Base-by-base conservation (phyloP, 2,888 invertebrate genomes). In the Nowickia ferox region DNA sequence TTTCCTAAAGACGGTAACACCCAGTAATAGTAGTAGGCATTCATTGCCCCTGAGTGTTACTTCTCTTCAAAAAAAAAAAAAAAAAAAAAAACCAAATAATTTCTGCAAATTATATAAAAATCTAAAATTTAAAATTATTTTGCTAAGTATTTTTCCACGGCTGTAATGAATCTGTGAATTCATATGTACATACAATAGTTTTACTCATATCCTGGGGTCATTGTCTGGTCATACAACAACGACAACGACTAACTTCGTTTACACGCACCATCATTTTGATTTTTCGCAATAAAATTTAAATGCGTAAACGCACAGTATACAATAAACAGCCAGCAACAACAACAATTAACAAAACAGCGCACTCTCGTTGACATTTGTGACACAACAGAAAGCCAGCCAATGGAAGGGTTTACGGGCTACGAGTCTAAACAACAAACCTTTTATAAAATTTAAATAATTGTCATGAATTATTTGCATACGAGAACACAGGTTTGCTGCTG, bases 401-500 rank as follows among this genome's bases (percentile, higher is more conserved):
- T 44, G 77, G 38, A 30, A 51, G 77, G 59, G 42, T 61, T 30
- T 59, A 19, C 30, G 59, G 75, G 0, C n/a, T 51, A 9, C 51
- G 30, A 30, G 30, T 30, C 30, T 30, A 55, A 63, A 51, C 44
- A 59, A 61, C 42, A 68, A 69, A 55, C 55, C 77, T 38, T 66
- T 75, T 68, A 53, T 75, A 75, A 68, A 81, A 75, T 81, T 81
- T 66, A 84, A 66, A 84, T 78, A 84, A 74, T 84, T 84, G 83
- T 84, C 83, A 84, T 84, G 83, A 77, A 74, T 84, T 78, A 84
- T 84, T 72, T 72, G 72, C 57, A 76, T 72, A 59, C 63, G 11
- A 59, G 17, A 30, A 55, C 75, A 79, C 63, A 79, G 19, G 57
- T 48, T 51, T 30, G 6, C 30, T 30, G 30, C 30, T 30, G 30